These are phyloP conservation scores for Nebria brevicollis DNA, from an alignment of 2,888 invertebrate genomes.

Conservation along the genomic window DNA sequence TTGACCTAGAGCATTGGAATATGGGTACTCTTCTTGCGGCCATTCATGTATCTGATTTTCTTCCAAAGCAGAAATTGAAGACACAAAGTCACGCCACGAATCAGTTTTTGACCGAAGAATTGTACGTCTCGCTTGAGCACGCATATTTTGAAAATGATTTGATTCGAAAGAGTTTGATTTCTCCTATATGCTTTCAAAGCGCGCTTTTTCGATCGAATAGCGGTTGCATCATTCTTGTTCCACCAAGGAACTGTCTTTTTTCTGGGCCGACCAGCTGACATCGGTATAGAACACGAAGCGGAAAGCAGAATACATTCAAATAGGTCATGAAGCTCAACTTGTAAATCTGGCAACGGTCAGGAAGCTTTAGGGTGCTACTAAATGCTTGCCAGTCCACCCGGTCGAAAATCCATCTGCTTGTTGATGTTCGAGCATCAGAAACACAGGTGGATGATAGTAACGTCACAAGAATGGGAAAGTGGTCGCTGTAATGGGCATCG, in stretches of 20 bases:
- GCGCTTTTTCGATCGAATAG: not conserved
- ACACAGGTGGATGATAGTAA: not conserved
- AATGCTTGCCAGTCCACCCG: not conserved
- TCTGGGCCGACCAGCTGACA: not conserved
- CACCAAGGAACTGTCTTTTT: conserved; percentile 3
- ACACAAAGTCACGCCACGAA: too few relatives aligned
- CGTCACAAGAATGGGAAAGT: not conserved
- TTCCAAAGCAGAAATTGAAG: too few relatives aligned
- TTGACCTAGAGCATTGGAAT: too few relatives aligned
- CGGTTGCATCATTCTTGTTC: not conserved
- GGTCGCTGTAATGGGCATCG: too few relatives aligned
- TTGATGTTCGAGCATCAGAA: not conserved
- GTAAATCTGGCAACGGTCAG: not conserved
- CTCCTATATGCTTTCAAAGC: too few relatives aligned
- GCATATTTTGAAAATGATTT: too few relatives aligned
- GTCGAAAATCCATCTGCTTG: not conserved
- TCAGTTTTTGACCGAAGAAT: too few relatives aligned
- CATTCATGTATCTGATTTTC: not conserved
- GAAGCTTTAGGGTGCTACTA: not conserved
- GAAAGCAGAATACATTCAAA: not conserved
- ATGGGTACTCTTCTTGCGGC: too few relatives aligned
- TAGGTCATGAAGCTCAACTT: not conserved
- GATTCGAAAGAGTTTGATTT: too few relatives aligned
- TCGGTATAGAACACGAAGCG: not conserved
- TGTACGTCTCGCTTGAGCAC: too few relatives aligned